Percentiles rank a stretch among this genome's conserved stretches.
These are phyloP conservation scores for Hypena proboscidalis DNA, from an alignment of 2,888 invertebrate species.

Conservation along the genomic window DNA sequence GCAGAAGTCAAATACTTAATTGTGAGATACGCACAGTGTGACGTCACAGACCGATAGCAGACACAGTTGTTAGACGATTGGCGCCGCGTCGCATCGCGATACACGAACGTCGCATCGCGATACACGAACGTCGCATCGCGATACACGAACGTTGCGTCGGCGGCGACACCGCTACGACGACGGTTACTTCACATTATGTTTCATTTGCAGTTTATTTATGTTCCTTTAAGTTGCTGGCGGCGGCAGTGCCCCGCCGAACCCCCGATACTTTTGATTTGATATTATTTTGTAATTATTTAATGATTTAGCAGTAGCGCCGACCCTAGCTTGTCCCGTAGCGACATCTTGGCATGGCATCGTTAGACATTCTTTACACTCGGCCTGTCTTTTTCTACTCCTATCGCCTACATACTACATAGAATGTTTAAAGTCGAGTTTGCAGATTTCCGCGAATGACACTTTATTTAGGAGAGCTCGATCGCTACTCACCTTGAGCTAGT, in stretches of 20 bases:
- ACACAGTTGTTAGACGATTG: neutral
- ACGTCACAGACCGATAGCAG: no score
- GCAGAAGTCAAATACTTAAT: no score
- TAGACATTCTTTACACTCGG: slow-evolving; percentile 63
- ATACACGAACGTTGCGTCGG: slow-evolving; percentile 1
- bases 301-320: slow-evolving; percentile 62
- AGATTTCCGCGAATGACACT: slow-evolving; percentile 25
- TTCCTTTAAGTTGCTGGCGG: slow-evolving; percentile 64
- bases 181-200: slow-evolving; percentile 63
- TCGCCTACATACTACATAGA: slow-evolving; percentile 42
- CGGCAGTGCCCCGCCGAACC: slow-evolving; percentile 40
- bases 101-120: neutral
- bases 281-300: slow-evolving; percentile 41
- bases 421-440: slow-evolving; percentile 35
- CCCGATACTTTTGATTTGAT: slow-evolving; percentile 33
- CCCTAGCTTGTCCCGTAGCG: slow-evolving; percentile 69
- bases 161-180: slow-evolving; percentile 20
- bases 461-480: slow-evolving; percentile 15
- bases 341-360: slow-evolving; percentile 72
- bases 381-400: slow-evolving; percentile 61
- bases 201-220: slow-evolving; percentile 69
- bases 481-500: slow-evolving; percentile 28
- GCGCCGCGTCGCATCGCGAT: neutral
- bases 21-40: no score
- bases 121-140: neutral